A percentile compares a stretch with the other conserved stretches of the same genome.
Conservation (phyloP, 1,140 invertebrate species). For the Lepidurus packardi region DNA sequence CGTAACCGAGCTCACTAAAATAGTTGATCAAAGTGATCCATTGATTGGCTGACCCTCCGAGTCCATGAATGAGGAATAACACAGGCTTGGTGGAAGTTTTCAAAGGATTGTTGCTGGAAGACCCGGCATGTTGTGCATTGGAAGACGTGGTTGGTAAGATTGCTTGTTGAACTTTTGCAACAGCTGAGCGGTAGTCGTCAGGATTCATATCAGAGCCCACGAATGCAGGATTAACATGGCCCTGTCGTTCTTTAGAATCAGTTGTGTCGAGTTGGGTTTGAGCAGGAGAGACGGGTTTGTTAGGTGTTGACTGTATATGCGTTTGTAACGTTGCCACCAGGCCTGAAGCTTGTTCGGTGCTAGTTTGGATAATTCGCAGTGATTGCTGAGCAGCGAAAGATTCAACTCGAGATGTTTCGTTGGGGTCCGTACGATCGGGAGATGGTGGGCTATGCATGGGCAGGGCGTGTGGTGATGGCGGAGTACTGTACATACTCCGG, state of each 20-base stretch:
- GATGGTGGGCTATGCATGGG: not conserved
- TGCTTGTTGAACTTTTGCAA: not conserved
- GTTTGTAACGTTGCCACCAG: not conserved
- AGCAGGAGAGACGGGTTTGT: not conserved
- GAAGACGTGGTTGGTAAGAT: not conserved
- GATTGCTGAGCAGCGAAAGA: slow-evolving; percentile 27
- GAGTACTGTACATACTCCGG: not conserved
- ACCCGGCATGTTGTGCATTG: not conserved
- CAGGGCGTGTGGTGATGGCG: not conserved
- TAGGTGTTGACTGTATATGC: not conserved
- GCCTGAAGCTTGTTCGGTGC: not conserved
- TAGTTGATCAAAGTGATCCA: slow-evolving; percentile 59
- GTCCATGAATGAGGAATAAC: slow-evolving; percentile 66
- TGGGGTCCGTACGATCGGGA: not conserved
- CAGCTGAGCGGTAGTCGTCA: not conserved
- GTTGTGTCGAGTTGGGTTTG: not conserved
- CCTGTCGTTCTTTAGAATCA: not conserved
- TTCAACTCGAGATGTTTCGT: slow-evolving; percentile 25
- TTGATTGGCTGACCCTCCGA: slow-evolving; percentile 62
- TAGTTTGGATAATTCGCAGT: slow-evolving; percentile 25
- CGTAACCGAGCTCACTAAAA: slow-evolving; percentile 57
- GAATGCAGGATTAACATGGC: slow-evolving; percentile 31
- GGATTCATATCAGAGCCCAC: slow-evolving; percentile 26
- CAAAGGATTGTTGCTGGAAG: not conserved
- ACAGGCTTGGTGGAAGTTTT: slow-evolving; percentile 47